These are phyloP conservation scores for Scelioninae gen. 1 DNA, from an alignment of 2,888 invertebrate genomes.

Conservation along the genomic window DNA sequence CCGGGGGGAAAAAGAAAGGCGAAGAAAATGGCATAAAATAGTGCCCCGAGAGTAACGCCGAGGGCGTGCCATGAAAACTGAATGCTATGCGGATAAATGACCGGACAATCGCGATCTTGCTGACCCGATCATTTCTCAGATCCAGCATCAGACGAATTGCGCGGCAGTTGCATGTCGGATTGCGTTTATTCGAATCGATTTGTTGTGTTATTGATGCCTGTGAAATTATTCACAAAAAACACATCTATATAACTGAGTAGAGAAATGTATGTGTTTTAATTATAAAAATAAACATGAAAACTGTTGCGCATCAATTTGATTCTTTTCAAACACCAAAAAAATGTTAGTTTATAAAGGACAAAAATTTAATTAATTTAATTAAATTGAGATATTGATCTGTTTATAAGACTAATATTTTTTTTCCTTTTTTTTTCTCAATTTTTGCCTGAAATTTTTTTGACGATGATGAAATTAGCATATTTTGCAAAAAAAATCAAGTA, in stretches of 20 bases:
- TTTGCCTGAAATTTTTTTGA: too few relatives aligned
- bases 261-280: too few relatives aligned
- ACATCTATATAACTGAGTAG: background rate
- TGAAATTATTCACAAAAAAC: conserved; percentile 14
- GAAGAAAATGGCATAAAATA: conserved; percentile 81
- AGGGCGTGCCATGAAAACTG: conserved; percentile 76
- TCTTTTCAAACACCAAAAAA: background rate
- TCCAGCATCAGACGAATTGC: conserved; percentile 40
- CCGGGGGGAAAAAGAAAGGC: conserved; percentile 77
- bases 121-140: conserved; percentile 74
- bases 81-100: conserved; percentile 73
- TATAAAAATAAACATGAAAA: background rate
- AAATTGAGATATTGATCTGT: too few relatives aligned
- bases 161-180: conserved; percentile 15
- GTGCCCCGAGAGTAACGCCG: conserved; percentile 79
- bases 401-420: too few relatives aligned
- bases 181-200: conserved; percentile 30
- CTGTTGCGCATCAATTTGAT: too few relatives aligned
- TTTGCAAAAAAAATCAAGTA: too few relatives aligned
- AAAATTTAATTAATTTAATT: too few relatives aligned
- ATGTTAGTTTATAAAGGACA: too few relatives aligned
- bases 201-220: conserved; percentile 24
- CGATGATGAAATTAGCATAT: too few relatives aligned
- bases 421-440: too few relatives aligned
- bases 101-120: conserved; percentile 72